A percentile compares a stretch with the other conserved stretches of the same genome.
phyloP scores from a whole-genome alignment of 1,140 invertebrate genomes.

The Dolichoris vasculosae region DNA sequence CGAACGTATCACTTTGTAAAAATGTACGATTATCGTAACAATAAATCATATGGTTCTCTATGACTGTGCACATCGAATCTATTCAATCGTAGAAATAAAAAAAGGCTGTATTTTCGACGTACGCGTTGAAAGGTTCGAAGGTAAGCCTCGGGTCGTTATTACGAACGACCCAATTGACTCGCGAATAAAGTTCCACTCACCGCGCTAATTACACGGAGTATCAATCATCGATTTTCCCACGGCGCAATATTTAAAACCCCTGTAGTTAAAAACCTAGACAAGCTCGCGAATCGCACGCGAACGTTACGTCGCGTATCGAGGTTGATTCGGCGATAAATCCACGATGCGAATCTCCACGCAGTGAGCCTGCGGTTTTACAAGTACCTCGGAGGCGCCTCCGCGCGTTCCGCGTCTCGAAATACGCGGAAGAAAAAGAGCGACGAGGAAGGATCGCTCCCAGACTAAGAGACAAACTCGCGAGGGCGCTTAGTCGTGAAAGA shows the following conservation, averaged over 20 bases:
- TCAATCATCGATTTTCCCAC: conserved; percentile 37
- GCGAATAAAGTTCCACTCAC: conserved; percentile 31
- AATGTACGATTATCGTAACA: neutral
- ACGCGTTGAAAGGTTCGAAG: neutral
- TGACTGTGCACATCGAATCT: neutral
- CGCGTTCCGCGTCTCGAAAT: neutral
- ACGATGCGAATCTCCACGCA: too few species aligned
- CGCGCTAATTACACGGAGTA: conserved; percentile 31
- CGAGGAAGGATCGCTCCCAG: neutral
- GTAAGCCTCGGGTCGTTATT: neutral
- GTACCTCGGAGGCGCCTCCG: neutral
- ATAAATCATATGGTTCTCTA: neutral
- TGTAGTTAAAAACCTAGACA: neutral
- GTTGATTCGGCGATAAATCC: neutral
- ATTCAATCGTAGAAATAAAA: neutral
- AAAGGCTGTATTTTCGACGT: neutral
- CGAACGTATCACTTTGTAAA: neutral
- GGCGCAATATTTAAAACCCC: too few species aligned
- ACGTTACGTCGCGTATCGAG: neutral
- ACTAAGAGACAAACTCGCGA: neutral
- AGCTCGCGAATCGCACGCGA: neutral
- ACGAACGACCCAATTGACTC: conserved; percentile 28
- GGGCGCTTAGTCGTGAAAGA: neutral
- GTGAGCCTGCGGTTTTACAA: neutral
- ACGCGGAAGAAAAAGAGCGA: neutral